Conservation (phyloP, 2,113 vertebrate genomes). For the Bombycilla garrulus region DNA sequence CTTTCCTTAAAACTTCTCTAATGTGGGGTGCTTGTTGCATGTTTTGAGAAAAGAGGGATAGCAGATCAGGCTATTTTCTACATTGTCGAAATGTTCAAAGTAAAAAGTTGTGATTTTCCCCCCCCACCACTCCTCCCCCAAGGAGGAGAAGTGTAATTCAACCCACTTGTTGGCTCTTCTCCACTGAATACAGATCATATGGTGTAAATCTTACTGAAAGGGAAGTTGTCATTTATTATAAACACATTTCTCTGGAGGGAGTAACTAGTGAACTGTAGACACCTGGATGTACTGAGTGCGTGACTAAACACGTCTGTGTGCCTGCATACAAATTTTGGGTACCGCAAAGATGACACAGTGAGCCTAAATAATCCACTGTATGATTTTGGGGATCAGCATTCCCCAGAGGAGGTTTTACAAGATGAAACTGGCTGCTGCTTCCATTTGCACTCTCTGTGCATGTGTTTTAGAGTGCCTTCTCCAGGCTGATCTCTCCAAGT, state of each 20-base stretch:
- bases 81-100: accelerated
- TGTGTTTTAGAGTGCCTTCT: background rate
- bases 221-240: background rate
- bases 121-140: background rate
- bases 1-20: background rate
- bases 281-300: background rate
- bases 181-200: background rate
- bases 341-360: background rate
- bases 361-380: background rate
- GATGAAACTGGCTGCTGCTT: background rate
- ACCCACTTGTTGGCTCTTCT: background rate
- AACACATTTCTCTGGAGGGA: background rate
- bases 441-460: background rate
- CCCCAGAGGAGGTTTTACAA: background rate
- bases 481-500: background rate
- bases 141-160: background rate
- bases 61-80: background rate
- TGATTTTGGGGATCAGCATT: background rate
- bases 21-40: background rate
- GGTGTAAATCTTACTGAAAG: background rate
- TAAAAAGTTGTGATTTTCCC: background rate
- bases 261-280: background rate
- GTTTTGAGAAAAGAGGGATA: background rate
- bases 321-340: background rate
- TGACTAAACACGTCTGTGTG: background rate